A percentile compares a stretch with the other conserved stretches of the same genome.
These are phyloP conservation scores for Brachystomella parvula DNA, from an alignment of 1,140 invertebrate species.

Conservation along the genomic window DNA sequence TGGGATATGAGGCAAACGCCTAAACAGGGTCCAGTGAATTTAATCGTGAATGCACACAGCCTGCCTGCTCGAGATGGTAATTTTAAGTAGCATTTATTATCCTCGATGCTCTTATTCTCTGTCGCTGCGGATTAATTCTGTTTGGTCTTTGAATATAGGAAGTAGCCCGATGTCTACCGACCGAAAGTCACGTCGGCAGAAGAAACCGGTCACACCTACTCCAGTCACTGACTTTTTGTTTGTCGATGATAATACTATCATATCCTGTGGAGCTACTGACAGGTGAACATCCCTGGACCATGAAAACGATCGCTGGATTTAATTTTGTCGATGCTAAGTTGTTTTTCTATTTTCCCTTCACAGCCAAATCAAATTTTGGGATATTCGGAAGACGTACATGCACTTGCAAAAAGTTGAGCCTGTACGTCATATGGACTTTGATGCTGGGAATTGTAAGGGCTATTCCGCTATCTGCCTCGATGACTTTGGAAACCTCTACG, in stretches of 20 bases:
- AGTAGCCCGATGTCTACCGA: neutral
- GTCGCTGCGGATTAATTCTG: too few species aligned
- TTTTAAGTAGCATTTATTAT: too few species aligned
- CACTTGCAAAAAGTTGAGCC: conserved; percentile 12
- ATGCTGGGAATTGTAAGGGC: neutral
- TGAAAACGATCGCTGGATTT: too few species aligned
- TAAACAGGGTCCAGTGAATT: neutral
- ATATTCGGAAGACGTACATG: conserved; percentile 14
- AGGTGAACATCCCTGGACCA: too few species aligned
- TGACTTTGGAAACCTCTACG: conserved; percentile 3
- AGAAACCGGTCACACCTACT: neutral
- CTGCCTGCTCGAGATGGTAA: too few species aligned
- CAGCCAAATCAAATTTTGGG: conserved; percentile 15
- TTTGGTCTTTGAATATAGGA: too few species aligned
- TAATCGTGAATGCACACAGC: conserved; percentile 2
- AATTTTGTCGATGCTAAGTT: neutral
- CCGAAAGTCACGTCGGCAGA: neutral
- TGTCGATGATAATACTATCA: conserved; percentile 12
- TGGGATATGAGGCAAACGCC: neutral
- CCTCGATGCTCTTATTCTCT: too few species aligned
- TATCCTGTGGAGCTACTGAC: conserved; percentile 12
- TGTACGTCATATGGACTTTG: neutral
- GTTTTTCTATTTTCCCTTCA: neutral
- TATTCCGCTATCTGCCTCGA: conserved; percentile 10
- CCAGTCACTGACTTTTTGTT: conserved; percentile 8